A percentile compares a stretch with the other conserved stretches of the same genome.
phyloP scores from a whole-genome alignment of 2,888 invertebrate species.

The Pristionchus arcanus region DNA sequence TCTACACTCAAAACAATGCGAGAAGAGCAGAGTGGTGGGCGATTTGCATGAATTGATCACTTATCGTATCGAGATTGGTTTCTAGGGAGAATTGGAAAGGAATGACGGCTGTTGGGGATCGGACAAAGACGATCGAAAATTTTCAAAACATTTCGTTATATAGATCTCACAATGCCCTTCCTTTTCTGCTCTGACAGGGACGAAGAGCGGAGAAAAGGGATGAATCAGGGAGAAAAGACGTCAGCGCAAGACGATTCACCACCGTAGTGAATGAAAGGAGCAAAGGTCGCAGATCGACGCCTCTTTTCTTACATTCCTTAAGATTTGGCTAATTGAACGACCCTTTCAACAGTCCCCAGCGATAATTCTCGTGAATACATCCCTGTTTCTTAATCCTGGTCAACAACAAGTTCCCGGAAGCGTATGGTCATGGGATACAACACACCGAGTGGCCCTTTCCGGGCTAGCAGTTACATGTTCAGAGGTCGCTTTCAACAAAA shows the following conservation, averaged over 20 bases:
- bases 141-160: no score
- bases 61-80: not conserved
- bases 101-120: not conserved
- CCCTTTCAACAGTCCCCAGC: no score
- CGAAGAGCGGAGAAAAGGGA: not conserved
- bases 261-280: not conserved
- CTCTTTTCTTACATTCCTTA: no score
- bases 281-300: not conserved
- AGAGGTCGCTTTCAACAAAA: not conserved
- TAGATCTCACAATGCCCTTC: no score
- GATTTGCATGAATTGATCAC: constrained; percentile 19
- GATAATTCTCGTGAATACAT: no score
- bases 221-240: not conserved
- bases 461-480: not conserved
- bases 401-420: no score
- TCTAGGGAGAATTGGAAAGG: not conserved
- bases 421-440: no score
- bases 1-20: constrained; percentile 6
- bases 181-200: no score
- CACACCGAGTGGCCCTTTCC: not conserved
- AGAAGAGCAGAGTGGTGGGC: not conserved
- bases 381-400: no score
- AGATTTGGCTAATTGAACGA: no score
- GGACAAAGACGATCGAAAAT: no score
- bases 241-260: not conserved